These are phyloP conservation scores for Synanceia verrucosa DNA, from an alignment of 2,797 vertebrate genomes.

Conservation along the genomic window DNA sequence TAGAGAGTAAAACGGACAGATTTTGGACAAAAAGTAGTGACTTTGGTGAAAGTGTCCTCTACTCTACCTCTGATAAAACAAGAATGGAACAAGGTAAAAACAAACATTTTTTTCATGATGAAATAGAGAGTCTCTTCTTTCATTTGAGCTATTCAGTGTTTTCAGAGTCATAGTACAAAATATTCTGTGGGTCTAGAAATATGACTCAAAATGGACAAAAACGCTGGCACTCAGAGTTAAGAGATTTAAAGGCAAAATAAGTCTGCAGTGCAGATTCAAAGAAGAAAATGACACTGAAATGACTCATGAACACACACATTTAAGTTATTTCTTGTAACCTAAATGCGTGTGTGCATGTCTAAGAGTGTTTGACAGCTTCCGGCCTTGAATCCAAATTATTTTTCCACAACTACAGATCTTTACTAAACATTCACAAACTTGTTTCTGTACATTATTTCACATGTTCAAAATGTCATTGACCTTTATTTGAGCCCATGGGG, in stretches of 20 bases:
- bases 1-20: no score
- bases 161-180: no score
- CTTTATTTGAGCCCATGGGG: constrained; percentile 19
- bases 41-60: no score
- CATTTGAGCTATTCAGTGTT: no score
- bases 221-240: no score
- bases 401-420: neutral
- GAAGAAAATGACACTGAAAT: neutral
- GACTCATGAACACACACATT: neutral
- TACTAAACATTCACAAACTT: neutral
- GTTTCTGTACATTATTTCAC: constrained; percentile 8
- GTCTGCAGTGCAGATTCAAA: neutral
- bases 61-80: no score
- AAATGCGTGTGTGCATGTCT: neutral
- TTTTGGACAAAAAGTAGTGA: no score
- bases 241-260: neutral
- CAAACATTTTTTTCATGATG: no score
- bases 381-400: neutral
- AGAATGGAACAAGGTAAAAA: no score
- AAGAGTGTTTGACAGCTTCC: neutral
- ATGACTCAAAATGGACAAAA: no score
- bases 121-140: no score
- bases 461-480: neutral
- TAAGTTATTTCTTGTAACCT: neutral
- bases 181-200: no score